Evolutionary conservation across 2,797 vertebrate species (phyloP).

Genomic region (Phrynocephalus forsythii): DNA sequence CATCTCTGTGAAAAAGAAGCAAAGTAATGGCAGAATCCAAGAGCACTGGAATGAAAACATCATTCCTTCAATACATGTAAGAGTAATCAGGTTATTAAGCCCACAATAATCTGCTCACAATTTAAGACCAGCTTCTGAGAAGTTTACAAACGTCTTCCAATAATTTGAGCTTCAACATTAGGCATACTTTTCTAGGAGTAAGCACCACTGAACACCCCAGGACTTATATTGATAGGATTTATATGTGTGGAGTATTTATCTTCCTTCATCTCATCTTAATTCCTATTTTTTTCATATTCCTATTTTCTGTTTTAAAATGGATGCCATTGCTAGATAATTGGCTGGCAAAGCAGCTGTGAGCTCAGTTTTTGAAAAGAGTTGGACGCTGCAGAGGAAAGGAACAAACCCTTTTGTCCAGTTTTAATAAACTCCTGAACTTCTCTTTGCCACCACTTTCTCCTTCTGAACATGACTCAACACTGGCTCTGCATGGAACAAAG

Average conservation of each 20-base stretch:
- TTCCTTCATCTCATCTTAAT: no score
- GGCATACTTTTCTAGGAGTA: not conserved
- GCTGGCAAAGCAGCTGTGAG: not conserved
- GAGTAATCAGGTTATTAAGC: not conserved
- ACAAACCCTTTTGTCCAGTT: no score
- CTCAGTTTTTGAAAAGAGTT: no score
- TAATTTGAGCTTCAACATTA: not conserved
- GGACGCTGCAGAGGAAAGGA: no score
- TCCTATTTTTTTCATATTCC: not conserved
- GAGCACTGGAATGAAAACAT: not conserved
- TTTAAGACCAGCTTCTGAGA: not conserved
- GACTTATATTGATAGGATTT: not conserved
- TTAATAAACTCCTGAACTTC: no score
- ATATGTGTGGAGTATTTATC: no score
- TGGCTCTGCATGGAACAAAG: no score
- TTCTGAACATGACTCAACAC: no score
- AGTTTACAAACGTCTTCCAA: not conserved
- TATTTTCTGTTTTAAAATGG: no score
- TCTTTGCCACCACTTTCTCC: no score
- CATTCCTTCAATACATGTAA: not conserved
- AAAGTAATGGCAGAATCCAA: not conserved
- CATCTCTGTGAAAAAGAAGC: not conserved
- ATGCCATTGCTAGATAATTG: not conserved
- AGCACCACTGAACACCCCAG: not conserved
- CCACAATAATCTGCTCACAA: not conserved